Percentiles rank a stretch among this genome's conserved stretches.
These are phyloP conservation scores for Prochilodus magdalenae DNA, from an alignment of 2,113 vertebrate genomes.

Conservation along the genomic window DNA sequence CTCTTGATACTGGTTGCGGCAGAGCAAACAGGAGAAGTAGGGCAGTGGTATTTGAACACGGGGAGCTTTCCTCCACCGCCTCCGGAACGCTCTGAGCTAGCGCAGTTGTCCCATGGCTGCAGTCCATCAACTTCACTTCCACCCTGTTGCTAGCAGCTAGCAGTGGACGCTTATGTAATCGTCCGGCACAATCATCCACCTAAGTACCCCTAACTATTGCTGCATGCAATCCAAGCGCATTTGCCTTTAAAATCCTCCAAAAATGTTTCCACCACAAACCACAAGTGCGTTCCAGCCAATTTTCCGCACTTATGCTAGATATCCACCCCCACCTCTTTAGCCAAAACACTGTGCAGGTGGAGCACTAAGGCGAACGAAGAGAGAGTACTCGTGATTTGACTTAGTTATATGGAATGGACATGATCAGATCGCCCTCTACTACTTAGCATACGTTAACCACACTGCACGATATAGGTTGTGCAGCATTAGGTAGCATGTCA, in stretches of 20 bases:
- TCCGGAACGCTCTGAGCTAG: background rate
- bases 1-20: constrained; percentile 11
- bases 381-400: background rate
- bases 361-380: background rate
- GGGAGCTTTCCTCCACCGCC: constrained; percentile 22
- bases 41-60: constrained; percentile 33
- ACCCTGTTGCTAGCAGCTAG: background rate
- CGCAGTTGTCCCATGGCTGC: background rate
- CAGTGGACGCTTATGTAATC: background rate
- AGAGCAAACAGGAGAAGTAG: constrained; percentile 37
- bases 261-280: background rate
- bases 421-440: no score
- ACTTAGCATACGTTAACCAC: no score
- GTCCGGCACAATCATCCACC: background rate
- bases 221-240: background rate
- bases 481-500: no score
- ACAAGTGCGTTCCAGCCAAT: background rate
- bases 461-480: no score
- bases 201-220: background rate
- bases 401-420: no score
- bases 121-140: background rate
- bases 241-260: background rate
- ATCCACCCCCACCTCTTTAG: background rate
- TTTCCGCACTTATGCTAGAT: background rate
- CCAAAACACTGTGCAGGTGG: background rate